Conservation (phyloP, 30 jellyfish, hydroid and myxozoan genomes). For the Pelagia noctiluca region DNA sequence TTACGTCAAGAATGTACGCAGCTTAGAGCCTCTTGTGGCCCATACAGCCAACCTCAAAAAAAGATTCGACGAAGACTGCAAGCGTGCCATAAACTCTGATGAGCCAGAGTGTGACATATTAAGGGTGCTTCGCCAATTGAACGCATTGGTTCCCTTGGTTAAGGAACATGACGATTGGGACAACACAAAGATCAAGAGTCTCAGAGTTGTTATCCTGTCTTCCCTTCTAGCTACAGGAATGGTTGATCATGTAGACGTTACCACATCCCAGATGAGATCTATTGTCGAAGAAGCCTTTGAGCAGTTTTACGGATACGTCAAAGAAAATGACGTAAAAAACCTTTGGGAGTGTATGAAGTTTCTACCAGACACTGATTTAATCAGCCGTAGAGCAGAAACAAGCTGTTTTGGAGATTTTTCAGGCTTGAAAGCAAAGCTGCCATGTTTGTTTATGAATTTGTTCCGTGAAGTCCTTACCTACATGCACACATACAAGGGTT, state of each 20-base stretch:
- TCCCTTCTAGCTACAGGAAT: neutral
- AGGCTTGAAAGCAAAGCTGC: slow-evolving; percentile 11
- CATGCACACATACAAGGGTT: slow-evolving; percentile 7
- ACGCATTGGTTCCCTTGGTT: neutral
- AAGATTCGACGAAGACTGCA: neutral
- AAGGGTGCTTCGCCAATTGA: neutral
- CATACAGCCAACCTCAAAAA: neutral
- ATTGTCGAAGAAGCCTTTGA: slow-evolving; percentile 15
- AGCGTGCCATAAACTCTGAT: neutral
- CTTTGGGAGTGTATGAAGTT: slow-evolving; percentile 6
- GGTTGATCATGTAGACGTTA: neutral
- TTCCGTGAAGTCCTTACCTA: slow-evolving; percentile 5
- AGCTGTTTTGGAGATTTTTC: slow-evolving; percentile 23
- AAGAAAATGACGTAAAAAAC: slow-evolving; percentile 22
- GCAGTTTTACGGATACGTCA: slow-evolving; percentile 14
- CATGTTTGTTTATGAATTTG: slow-evolving; percentile 27
- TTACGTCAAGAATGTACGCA: neutral
- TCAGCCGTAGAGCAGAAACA: neutral
- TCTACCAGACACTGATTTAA: slow-evolving; percentile 21
- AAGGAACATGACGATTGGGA: slow-evolving; percentile 4
- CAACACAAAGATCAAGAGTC: neutral
- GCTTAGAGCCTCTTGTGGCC: neutral
- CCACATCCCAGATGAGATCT: neutral
- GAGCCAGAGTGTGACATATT: slow-evolving; percentile 18
- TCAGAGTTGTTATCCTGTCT: neutral